Percentiles rank a stretch among this genome's conserved stretches.
Conservation (phyloP, 2,888 invertebrate species). For the Pristionchus exspectatus region DNA sequence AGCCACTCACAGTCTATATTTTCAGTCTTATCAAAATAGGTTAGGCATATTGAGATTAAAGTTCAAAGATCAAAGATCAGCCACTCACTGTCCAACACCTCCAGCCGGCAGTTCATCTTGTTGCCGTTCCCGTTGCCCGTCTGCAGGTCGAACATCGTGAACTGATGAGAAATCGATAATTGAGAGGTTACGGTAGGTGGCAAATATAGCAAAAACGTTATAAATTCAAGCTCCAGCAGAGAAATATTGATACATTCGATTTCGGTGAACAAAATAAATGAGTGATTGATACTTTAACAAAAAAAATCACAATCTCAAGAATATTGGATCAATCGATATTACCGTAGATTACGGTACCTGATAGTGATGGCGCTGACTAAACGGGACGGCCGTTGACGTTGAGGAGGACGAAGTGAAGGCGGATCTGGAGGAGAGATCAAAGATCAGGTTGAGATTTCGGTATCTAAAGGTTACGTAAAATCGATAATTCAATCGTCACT, state of each 20-base stretch:
- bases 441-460: background rate
- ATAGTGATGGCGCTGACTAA: background rate
- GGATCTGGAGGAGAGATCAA: background rate
- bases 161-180: background rate
- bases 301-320: background rate
- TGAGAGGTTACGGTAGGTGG: background rate
- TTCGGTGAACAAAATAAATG: background rate
- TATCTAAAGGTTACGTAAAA: background rate
- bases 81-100: conserved; percentile 68
- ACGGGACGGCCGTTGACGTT: background rate
- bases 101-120: conserved; percentile 74
- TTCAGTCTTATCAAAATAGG: too few species aligned
- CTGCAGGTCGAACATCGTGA: conserved; percentile 34
- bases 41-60: too few species aligned
- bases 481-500: background rate
- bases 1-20: too few species aligned
- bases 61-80: conserved; percentile 9
- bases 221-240: too few species aligned
- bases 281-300: background rate
- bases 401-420: background rate
- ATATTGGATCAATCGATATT: background rate
- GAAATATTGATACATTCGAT: background rate
- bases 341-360: background rate
- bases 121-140: conserved; percentile 76
- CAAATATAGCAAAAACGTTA: too few species aligned